Evolutionary conservation across 2,113 vertebrate species (phyloP), one percentile per base, ranked within the genome.

Genomic region (Brachypteracias leptosomus): DNA sequence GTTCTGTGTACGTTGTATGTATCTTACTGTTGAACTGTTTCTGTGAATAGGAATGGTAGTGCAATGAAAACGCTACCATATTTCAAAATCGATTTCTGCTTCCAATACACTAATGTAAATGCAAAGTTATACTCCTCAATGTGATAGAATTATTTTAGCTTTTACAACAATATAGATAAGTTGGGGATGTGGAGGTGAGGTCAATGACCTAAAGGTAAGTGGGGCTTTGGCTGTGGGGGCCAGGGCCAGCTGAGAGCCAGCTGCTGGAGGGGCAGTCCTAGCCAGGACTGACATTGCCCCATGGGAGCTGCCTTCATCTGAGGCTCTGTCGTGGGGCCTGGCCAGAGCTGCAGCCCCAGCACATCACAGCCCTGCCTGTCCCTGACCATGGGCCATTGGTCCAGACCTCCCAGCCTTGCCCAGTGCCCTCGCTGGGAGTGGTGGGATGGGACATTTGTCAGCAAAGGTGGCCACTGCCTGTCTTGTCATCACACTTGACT

Each of bases 361-460:
- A 3, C 68, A 21, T 16, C 2, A 4, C 55, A 73, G 46, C 55
- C 40, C 59, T 33, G 74, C 0, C 1, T 54, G 46, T 44, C 21
- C 68, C n/a, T 66, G 46, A 29, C 84, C 38, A 29, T 4, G 33
- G 33, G 17, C 44, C 3, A 3, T 63, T 47, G 49, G 16, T 13
- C 22, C 80, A 65, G 61, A 58, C 22, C 26, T 24, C 42, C 33
- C 0, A 0, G 66, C 20, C 61, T 36, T 59, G 25, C 31, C 28
- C 2, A 0, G 25, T 70, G 55, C 54, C 33, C 2, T 3, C 29
- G 5, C 11, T 11, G 35, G 9, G 26, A 4, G 8, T 0, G 0
- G 26, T 3, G 4, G 31, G 12, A 6, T 7, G 29, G 47, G 25
- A 38, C 13, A 38, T 55, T 2, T 19, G 26, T 14, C 1, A 2